These are phyloP conservation scores for Grapholita molesta DNA, from an alignment of 1,140 invertebrate species.

Conservation along the genomic window DNA sequence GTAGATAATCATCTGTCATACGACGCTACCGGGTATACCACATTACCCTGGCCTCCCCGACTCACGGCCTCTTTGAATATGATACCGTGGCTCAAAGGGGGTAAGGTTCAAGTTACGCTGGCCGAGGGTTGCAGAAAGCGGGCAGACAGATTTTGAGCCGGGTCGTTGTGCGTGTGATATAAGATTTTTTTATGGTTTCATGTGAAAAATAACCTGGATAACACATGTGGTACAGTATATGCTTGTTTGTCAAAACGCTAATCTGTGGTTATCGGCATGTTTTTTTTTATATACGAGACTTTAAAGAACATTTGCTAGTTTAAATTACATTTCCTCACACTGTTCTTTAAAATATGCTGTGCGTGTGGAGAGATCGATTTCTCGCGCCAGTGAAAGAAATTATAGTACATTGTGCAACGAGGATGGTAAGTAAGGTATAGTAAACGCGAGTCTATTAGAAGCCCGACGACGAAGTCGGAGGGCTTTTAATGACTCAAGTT, in stretches of 20 bases:
- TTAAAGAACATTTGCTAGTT: no score
- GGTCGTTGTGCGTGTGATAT: slow-evolving; percentile 49
- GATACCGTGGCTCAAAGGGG: slow-evolving; percentile 3
- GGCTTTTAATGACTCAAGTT: no score
- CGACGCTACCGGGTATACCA: slow-evolving; percentile 53
- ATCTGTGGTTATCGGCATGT: no score
- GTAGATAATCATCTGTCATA: slow-evolving; percentile 76
- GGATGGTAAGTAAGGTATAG: no score
- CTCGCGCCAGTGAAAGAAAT: no score
- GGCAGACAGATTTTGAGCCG: slow-evolving; percentile 58
- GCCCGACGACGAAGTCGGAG: no score
- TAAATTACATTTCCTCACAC: no score
- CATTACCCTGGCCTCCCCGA: slow-evolving; percentile 34
- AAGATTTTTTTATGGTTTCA: slow-evolving; percentile 10
- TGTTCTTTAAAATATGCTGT: background rate
- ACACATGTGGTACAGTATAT: background rate
- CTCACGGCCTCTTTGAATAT: slow-evolving; percentile 17
- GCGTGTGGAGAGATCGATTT: no score
- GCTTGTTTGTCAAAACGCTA: no score
- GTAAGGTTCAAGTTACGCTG: slow-evolving; percentile 36
- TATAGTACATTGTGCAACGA: no score
- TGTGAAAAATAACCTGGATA: background rate
- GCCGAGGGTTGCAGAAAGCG: slow-evolving; percentile 43
- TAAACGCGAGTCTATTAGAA: no score
- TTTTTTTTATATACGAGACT: no score